phyloP scores from a whole-genome alignment of 1,140 invertebrate species.

The Atta cephalotes region DNA sequence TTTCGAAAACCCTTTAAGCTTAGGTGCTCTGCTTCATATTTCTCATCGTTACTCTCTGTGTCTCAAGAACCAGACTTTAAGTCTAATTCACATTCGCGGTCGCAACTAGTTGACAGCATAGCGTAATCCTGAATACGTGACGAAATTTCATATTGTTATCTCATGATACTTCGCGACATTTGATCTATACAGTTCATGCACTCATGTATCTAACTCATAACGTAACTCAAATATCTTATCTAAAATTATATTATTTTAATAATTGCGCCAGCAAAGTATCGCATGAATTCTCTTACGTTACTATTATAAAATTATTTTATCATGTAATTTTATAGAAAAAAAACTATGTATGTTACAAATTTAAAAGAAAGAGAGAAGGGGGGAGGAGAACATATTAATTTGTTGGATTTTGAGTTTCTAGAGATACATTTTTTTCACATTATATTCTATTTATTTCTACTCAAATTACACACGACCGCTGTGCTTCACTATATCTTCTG shows the following conservation, averaged over 20 bases:
- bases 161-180: background rate
- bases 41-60: slow-evolving; percentile 24
- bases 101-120: slow-evolving; percentile 10
- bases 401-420: background rate
- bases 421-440: background rate
- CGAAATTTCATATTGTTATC: background rate
- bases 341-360: background rate
- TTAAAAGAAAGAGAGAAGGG: background rate
- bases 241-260: background rate
- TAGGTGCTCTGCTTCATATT: slow-evolving; percentile 66
- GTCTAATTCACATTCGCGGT: slow-evolving; percentile 26
- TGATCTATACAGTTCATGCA: background rate
- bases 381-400: background rate
- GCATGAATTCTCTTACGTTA: background rate
- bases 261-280: background rate
- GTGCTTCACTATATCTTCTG: background rate
- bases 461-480: background rate
- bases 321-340: background rate
- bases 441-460: background rate
- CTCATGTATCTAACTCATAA: background rate
- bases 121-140: slow-evolving; percentile 29
- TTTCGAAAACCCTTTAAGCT: slow-evolving; percentile 76
- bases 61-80: slow-evolving; percentile 37
- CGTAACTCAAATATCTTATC: background rate
- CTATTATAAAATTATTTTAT: background rate